A percentile compares a stretch with the other conserved stretches of the same genome.
Evolutionary conservation across 1,140 invertebrate genomes (phyloP).

Genomic region (Aethina tumida): DNA sequence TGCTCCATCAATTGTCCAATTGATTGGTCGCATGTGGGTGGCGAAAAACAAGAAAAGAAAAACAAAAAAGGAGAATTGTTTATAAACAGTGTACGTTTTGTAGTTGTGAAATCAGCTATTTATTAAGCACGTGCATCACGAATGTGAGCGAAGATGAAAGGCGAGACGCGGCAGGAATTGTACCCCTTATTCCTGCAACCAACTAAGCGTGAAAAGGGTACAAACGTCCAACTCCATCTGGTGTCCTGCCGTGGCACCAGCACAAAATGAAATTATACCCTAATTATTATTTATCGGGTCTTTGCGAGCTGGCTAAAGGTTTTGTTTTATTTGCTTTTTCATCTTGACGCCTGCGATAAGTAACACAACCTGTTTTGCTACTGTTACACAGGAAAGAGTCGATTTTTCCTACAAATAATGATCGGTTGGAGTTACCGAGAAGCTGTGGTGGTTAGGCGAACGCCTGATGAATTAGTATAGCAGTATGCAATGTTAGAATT

Average conservation of each 20-base stretch:
- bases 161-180: constrained; percentile 15
- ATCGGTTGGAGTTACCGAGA: too few relatives aligned
- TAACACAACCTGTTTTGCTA: constrained; percentile 32
- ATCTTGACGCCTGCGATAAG: constrained; percentile 21
- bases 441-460: too few relatives aligned
- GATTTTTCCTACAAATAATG: constrained; percentile 14
- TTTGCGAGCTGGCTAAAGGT: constrained; percentile 18
- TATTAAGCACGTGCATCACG: too few relatives aligned
- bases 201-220: constrained; percentile 9
- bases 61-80: too few relatives aligned
- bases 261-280: constrained; percentile 26
- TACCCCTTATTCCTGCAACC: constrained; percentile 21
- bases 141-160: constrained; percentile 15
- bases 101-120: too few relatives aligned
- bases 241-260: constrained; percentile 11
- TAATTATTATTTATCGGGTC: constrained; percentile 27
- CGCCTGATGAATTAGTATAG: too few relatives aligned
- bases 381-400: constrained; percentile 15
- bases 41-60: too few relatives aligned
- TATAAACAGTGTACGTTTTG: too few relatives aligned
- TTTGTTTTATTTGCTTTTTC: constrained; percentile 26
- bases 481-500: too few relatives aligned
- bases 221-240: constrained; percentile 24
- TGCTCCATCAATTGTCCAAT: too few relatives aligned
- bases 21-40: too few relatives aligned